These are phyloP conservation scores for Stenichneumon culpator DNA, from an alignment of 2,888 invertebrate genomes.

Conservation along the genomic window DNA sequence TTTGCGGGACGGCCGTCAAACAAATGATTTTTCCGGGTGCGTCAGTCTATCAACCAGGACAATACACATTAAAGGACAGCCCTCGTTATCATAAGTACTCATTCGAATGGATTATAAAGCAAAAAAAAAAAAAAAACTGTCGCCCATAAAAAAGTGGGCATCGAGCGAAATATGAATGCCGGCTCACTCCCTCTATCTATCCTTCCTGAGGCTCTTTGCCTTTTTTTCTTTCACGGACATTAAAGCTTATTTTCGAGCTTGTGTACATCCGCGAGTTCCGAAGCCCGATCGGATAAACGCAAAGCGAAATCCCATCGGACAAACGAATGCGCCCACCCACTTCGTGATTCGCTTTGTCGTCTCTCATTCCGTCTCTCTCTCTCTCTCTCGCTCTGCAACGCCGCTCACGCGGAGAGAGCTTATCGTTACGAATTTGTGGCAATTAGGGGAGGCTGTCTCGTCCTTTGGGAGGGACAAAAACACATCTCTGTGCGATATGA, in stretches of 20 bases:
- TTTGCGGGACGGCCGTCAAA: too few relatives aligned
- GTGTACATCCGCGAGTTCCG: not conserved
- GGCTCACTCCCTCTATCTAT: not conserved
- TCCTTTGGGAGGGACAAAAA: not conserved
- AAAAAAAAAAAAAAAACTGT: not conserved
- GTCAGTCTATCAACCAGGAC: too few relatives aligned
- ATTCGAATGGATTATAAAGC: too few relatives aligned
- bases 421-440: slow-evolving; percentile 21
- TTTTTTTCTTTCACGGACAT: not conserved
- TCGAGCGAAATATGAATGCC: not conserved
- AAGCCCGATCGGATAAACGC: slow-evolving; percentile 1
- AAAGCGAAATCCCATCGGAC: not conserved
- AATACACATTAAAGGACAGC: too few relatives aligned
- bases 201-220: not conserved
- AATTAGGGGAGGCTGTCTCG: slow-evolving; percentile 12
- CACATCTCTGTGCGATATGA: not conserved
- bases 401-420: slow-evolving; percentile 2
- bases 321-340: not conserved
- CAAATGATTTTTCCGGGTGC: too few relatives aligned
- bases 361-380: not conserved
- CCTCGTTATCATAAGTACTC: too few relatives aligned
- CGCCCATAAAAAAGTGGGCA: not conserved
- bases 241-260: not conserved
- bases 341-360: slow-evolving; percentile 14
- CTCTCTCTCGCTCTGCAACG: not conserved